Evolutionary conservation across 2,797 vertebrate species (phyloP).

Genomic region (Prionace glauca): DNA sequence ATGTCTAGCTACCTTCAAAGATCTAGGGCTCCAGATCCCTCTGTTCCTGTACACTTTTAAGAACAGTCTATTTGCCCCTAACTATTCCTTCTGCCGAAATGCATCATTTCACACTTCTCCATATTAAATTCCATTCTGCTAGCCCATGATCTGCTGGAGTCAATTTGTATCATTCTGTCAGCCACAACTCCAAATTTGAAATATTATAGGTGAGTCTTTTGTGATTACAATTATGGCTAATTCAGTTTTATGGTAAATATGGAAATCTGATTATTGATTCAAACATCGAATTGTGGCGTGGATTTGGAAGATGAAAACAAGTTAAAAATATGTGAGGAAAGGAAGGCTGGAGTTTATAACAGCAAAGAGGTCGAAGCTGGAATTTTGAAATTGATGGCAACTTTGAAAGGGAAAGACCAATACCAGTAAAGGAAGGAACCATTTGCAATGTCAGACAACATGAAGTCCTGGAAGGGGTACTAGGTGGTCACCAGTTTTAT

Average conservation of each 20-base stretch:
- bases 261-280: neutral
- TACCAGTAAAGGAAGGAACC: neutral
- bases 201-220: neutral
- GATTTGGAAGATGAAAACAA: too few species aligned
- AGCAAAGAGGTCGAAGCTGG: too few species aligned
- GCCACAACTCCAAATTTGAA: too few species aligned
- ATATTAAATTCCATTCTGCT: too few species aligned
- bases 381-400: too few species aligned
- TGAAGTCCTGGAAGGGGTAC: too few species aligned
- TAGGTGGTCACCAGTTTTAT: too few species aligned
- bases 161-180: too few species aligned
- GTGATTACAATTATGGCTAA: neutral
- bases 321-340: neutral
- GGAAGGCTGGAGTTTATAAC: neutral
- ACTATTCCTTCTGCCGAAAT: neutral
- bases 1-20: neutral
- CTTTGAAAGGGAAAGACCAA: neutral
- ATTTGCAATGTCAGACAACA: neutral
- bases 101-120: neutral
- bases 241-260: neutral
- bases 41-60: neutral
- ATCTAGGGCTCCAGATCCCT: neutral
- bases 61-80: too few species aligned
- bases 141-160: too few species aligned
- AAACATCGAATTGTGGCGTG: neutral